Base-by-base conservation (phyloP, 2,888 invertebrate genomes). In the Leptopilina drosophilae region DNA sequence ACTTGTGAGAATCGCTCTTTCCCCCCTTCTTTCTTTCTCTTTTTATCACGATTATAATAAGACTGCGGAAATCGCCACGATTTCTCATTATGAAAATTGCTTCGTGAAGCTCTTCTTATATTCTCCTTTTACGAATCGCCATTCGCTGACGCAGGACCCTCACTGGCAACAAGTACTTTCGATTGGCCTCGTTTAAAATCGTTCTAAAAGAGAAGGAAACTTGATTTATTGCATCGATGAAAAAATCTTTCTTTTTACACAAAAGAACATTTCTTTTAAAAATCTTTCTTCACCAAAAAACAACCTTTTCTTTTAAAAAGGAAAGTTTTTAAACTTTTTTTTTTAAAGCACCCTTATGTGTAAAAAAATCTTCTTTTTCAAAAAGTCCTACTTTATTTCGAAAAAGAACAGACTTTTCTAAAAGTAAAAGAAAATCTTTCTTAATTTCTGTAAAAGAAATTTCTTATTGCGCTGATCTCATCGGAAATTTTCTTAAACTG, bases 1-100 rank as follows among this genome's bases (percentile, higher is more conserved):
- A 76, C 59, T 75, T 53, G 56, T 33, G 59, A 33, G 33, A 66
- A 56, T 65, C 65, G 56, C 65, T 65, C 26, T 8, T 7, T 42
- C 42, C 42, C 42, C 53, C 26, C 14, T 69, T 53, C 14, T 14
- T 12, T 2, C 26, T 12, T 14, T 69, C 56, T 49, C 33, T 53
- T 53, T 12, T 56, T 33, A 69, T 53, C 9, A 33, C n/a, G 33
- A 26, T 26, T n/a, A 56, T 9, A 73, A 62, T 62, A 73, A 81
- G 80, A 80, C 80, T 78, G 65, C 76, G 66, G 76, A 77, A 80
- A 14, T 79, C 78, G 40, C 64, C 64, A 76, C 64, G 76, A 80
- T 82, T 78, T 76, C 81, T 80, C 78, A 79, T 82, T 73, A 75
- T 65, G 65, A 15, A 77, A 80, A 81, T 78, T 75, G 78, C 67